These are phyloP conservation scores for Epinephelus cyanopodus DNA, from an alignment of 2,113 vertebrate species.

Conservation along the genomic window DNA sequence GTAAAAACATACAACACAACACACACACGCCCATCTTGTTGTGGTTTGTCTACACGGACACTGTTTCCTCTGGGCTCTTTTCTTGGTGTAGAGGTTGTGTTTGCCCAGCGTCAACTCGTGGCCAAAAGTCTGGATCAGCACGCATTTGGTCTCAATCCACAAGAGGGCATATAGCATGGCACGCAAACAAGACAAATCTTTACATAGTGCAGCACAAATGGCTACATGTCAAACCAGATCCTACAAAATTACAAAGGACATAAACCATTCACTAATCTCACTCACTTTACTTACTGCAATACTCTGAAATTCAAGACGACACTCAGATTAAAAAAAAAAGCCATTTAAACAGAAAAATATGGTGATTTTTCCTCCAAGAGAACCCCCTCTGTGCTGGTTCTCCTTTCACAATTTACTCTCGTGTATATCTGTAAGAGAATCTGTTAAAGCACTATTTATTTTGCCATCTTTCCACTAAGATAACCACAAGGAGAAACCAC, in stretches of 20 bases:
- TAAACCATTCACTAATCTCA: neutral
- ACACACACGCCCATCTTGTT: slow-evolving; percentile 60
- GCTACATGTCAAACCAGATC: neutral
- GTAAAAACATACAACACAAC: slow-evolving; percentile 49
- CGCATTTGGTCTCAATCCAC: neutral
- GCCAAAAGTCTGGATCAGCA: slow-evolving; percentile 19
- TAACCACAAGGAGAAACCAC: slow-evolving; percentile 3
- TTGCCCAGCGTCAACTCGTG: slow-evolving; percentile 40
- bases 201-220: neutral
- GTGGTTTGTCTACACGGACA: slow-evolving; percentile 49
- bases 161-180: neutral
- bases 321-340: neutral
- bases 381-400: neutral
- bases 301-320: neutral
- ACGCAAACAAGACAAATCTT: neutral
- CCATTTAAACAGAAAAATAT: neutral
- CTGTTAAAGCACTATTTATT: slow-evolving; percentile 1
- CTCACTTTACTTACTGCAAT: neutral
- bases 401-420: neutral
- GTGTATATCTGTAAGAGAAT: slow-evolving; percentile 2
- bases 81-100: slow-evolving; percentile 25
- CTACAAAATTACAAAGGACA: neutral
- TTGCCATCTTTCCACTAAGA: neutral
- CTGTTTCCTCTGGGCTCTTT: slow-evolving; percentile 49
- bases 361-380: neutral